Percentiles rank a stretch among this genome's conserved stretches.
Evolutionary conservation across 92 coral and sea anemone species (phyloP).

Genomic region (Zoanthus gigantus): DNA sequence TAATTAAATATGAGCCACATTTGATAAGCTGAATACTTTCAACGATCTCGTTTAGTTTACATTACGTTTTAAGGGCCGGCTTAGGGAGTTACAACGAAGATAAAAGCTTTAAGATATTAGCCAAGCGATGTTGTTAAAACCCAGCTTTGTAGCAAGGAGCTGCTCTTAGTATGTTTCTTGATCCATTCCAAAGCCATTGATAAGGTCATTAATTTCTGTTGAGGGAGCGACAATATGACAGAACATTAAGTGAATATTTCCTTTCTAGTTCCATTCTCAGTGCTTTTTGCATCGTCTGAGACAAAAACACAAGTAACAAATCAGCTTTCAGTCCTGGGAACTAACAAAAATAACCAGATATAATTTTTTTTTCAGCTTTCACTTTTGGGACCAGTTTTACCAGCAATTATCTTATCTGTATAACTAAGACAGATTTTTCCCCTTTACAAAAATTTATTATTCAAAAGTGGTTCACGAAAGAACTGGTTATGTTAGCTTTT

Average conservation of each 20-base stretch:
- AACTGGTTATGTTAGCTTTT: background rate
- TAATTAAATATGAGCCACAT: background rate
- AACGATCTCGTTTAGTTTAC: slow-evolving; percentile 16
- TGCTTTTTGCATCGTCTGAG: slow-evolving; percentile 49
- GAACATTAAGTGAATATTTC: slow-evolving; percentile 25
- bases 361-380: background rate
- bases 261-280: slow-evolving; percentile 35
- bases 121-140: slow-evolving; percentile 22
- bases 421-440: background rate
- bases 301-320: slow-evolving; percentile 29
- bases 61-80: slow-evolving; percentile 14
- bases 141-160: slow-evolving; percentile 53
- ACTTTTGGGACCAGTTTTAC: slow-evolving; percentile 45
- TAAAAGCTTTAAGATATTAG: slow-evolving; percentile 44
- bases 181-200: slow-evolving; percentile 49
- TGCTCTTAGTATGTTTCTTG: slow-evolving; percentile 49
- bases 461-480: background rate
- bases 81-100: slow-evolving; percentile 17
- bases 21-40: slow-evolving; percentile 7
- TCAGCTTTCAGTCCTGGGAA: slow-evolving; percentile 18
- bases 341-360: background rate
- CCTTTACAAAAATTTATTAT: background rate
- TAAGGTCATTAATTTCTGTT: slow-evolving; percentile 44
- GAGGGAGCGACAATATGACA: slow-evolving; percentile 52
- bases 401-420: slow-evolving; percentile 16